These are phyloP conservation scores for Anoplius nigerrimus DNA, from an alignment of 2,888 invertebrate species.

Conservation along the genomic window DNA sequence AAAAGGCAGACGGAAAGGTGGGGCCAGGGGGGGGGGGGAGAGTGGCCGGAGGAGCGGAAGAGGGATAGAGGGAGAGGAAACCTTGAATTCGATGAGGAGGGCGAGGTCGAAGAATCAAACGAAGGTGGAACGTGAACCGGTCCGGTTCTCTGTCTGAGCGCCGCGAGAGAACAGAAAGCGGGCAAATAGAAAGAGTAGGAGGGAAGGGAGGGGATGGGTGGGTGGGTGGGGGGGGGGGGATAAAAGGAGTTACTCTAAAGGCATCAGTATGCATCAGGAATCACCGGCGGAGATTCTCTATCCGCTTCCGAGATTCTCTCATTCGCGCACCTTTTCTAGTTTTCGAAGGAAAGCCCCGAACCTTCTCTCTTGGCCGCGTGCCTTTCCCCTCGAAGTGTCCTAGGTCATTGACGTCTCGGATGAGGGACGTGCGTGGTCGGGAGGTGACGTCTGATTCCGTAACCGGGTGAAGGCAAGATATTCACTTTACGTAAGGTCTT, in stretches of 20 bases:
- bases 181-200: neutral
- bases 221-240: neutral
- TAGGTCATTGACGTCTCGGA: too few species aligned
- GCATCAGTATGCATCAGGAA: conserved; percentile 11
- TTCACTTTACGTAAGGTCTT: too few species aligned
- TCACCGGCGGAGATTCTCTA: neutral
- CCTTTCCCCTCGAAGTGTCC: too few species aligned
- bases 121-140: neutral
- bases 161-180: neutral
- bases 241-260: conserved; percentile 18
- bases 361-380: too few species aligned
- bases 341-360: too few species aligned
- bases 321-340: too few species aligned
- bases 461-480: too few species aligned
- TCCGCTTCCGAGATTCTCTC: neutral
- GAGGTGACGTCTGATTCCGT: too few species aligned
- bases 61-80: neutral
- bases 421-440: too few species aligned
- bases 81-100: neutral
- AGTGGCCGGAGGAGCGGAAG: neutral
- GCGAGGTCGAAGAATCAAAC: conserved; percentile 3
- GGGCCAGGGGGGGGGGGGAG: neutral
- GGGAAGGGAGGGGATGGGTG: neutral
- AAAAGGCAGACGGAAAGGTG: conserved; percentile 14
- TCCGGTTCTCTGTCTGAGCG: too few species aligned